phyloP scores from a whole-genome alignment of 2,113 vertebrate genomes.

The Macroglossus sobrinus region DNA sequence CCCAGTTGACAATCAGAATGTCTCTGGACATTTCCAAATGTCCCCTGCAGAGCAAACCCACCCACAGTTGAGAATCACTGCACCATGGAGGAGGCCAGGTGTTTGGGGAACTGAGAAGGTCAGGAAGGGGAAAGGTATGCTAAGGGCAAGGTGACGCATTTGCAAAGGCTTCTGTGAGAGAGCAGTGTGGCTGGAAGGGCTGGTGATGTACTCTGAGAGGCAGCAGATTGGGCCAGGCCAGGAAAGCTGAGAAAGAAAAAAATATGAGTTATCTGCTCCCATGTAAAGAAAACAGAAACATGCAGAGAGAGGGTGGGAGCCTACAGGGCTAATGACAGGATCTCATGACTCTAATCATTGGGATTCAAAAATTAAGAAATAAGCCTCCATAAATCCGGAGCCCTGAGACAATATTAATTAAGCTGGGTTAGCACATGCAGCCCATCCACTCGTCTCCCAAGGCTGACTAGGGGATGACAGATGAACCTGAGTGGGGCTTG shows the following conservation, averaged over 20 bases:
- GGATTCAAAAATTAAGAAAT: constrained; percentile 48
- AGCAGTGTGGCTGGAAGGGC: neutral
- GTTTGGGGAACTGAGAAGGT: neutral
- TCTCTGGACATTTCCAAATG: neutral
- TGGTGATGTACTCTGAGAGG: neutral
- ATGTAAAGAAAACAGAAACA: constrained; percentile 39
- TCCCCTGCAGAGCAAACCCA: neutral
- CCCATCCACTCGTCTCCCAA: neutral
- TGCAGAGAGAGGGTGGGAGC: neutral
- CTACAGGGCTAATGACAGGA: neutral
- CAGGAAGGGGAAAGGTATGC: neutral
- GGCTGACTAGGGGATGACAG: constrained; percentile 46
- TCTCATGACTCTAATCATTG: constrained; percentile 20
- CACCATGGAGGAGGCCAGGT: neutral
- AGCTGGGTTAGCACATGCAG: constrained; percentile 36
- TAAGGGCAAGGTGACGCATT: neutral
- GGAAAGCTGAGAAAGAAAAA: constrained; percentile 9
- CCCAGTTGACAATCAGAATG: neutral
- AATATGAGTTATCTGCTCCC: neutral
- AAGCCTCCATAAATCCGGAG: constrained; percentile 30
- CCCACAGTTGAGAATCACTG: neutral
- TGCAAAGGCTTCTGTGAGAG: neutral
- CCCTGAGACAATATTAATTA: constrained; percentile 11
- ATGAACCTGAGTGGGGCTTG: neutral
- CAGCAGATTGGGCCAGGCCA: neutral